A percentile compares a stretch with the other conserved stretches of the same genome.
Evolutionary conservation across 1,140 invertebrate species (phyloP).

Genomic region (Limonius californicus): DNA sequence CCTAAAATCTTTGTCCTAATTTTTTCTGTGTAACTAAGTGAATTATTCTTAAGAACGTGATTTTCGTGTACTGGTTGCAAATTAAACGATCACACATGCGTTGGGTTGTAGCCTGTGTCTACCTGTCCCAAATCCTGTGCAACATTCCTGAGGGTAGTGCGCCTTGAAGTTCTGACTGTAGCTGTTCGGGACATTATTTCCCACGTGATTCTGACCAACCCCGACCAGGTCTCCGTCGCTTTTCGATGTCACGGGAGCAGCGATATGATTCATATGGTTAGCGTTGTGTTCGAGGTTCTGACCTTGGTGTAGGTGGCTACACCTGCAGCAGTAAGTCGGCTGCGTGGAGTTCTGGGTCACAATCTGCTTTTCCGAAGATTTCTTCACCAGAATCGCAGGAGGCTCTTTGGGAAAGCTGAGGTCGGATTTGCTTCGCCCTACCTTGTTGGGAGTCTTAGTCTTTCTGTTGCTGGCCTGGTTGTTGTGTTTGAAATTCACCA

Average conservation of each 20-base stretch:
- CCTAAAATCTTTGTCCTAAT: too few relatives aligned
- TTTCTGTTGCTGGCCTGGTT: neutral
- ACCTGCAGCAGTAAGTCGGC: too few relatives aligned
- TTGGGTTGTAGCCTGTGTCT: conserved; percentile 40
- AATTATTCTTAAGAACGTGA: too few relatives aligned
- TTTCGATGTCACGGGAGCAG: neutral
- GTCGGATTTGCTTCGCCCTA: neutral
- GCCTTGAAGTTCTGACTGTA: conserved; percentile 35
- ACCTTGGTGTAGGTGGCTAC: too few relatives aligned
- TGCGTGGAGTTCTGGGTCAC: too few relatives aligned
- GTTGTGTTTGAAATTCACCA: too few relatives aligned
- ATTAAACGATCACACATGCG: conserved; percentile 31
- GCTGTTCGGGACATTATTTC: conserved; percentile 30
- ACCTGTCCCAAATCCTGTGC: conserved; percentile 34
- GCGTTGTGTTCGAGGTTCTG: too few relatives aligned
- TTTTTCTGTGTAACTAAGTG: too few relatives aligned
- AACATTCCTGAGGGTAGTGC: conserved; percentile 35
- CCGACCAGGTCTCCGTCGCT: neutral
- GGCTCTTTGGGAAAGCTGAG: neutral
- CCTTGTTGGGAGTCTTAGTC: conserved; percentile 14
- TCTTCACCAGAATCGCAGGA: too few relatives aligned
- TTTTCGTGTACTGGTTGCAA: too few relatives aligned
- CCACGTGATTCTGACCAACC: neutral
- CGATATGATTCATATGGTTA: neutral
- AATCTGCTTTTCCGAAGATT: too few relatives aligned